Conservation (phyloP, 1,140 invertebrate species). For the Drosophila insularis region DNA sequence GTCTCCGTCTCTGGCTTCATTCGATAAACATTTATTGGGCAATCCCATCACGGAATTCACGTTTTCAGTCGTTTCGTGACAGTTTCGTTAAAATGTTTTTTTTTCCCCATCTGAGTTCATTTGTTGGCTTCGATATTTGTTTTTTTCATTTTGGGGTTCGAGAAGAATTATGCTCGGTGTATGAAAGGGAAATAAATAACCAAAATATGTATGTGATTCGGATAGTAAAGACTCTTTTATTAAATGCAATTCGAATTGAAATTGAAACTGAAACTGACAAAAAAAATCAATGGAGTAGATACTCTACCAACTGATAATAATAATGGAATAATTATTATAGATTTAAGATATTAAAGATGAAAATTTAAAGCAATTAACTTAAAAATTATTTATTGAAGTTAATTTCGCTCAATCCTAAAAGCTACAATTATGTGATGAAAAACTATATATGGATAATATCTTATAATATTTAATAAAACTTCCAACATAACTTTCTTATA, state of each 20-base stretch:
- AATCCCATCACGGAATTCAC: constrained; percentile 79
- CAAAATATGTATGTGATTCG: constrained; percentile 39
- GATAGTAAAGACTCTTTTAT: constrained; percentile 21
- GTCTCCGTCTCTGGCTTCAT: constrained; percentile 3
- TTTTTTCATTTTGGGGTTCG: constrained; percentile 19
- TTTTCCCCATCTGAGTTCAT: constrained; percentile 61
- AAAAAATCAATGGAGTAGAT: background rate
- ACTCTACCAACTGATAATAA: too few relatives aligned
- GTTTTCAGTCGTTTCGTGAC: constrained; percentile 74
- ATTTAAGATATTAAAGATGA: too few relatives aligned
- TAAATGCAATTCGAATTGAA: constrained; percentile 27
- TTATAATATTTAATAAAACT: too few relatives aligned
- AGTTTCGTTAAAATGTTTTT: constrained; percentile 70
- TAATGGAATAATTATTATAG: too few relatives aligned
- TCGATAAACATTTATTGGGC: constrained; percentile 80
- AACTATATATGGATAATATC: too few relatives aligned
- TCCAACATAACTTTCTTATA: too few relatives aligned
- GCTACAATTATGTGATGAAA: too few relatives aligned
- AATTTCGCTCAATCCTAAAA: too few relatives aligned
- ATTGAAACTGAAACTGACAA: constrained; percentile 42
- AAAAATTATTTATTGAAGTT: too few relatives aligned
- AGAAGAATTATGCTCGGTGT: constrained; percentile 58
- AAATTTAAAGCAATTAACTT: too few relatives aligned
- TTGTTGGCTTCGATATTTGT: constrained; percentile 37
- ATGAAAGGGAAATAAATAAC: constrained; percentile 58